Conservation (phyloP, 2,888 invertebrate genomes). For the Nomada hirtipes region DNA sequence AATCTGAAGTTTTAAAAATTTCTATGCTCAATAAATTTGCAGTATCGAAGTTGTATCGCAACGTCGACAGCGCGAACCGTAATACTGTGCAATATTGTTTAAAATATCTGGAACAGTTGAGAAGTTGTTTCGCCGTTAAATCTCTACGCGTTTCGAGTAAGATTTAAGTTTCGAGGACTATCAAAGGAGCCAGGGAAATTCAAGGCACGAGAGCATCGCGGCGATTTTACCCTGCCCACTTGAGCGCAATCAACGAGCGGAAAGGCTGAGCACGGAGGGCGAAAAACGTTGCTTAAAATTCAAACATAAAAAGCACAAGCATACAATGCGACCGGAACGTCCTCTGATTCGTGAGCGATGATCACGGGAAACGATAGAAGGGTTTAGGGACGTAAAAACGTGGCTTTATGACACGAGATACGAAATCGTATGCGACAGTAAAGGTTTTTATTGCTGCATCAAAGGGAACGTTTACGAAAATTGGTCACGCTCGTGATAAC, state of each 20-base stretch:
- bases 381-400: slow-evolving; percentile 50
- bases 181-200: slow-evolving; percentile 3
- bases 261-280: slow-evolving; percentile 24
- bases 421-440: slow-evolving; percentile 34
- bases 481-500: slow-evolving; percentile 41
- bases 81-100: no score
- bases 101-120: no score
- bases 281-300: slow-evolving; percentile 49
- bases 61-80: no score
- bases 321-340: slow-evolving; percentile 19
- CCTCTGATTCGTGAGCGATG: slow-evolving; percentile 54
- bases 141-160: not conserved
- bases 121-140: not conserved
- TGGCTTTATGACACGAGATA: slow-evolving; percentile 41
- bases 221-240: slow-evolving; percentile 39
- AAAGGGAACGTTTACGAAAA: slow-evolving; percentile 57
- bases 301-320: slow-evolving; percentile 29
- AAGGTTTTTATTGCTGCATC: slow-evolving; percentile 53
- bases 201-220: slow-evolving; percentile 28
- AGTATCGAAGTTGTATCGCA: no score
- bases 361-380: slow-evolving; percentile 46
- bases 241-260: slow-evolving; percentile 45
- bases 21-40: no score
- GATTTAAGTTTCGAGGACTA: slow-evolving; percentile 7
- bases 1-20: no score